Evolutionary conservation across 2,888 invertebrate species (phyloP), one percentile per base, ranked within the genome.

Genomic region (Limenitis camilla): DNA sequence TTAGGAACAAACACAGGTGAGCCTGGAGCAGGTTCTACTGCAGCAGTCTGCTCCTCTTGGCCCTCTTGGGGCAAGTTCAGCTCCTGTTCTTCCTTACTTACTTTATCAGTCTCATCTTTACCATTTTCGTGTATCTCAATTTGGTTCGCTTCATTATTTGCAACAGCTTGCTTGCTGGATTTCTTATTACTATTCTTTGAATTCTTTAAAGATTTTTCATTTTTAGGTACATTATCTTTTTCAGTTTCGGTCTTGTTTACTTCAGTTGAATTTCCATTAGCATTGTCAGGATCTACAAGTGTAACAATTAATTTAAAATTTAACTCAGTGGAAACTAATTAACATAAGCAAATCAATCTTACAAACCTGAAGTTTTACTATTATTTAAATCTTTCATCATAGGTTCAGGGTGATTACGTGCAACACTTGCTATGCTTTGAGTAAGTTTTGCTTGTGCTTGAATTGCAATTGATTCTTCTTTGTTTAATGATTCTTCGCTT

Each of bases 381-480:
- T 82, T 85, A 57, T 85, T 83, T 66, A 82, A 77, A 79, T 86
- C 86, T 78, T 83, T 86, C 84, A 86, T 86, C 64, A 78, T 84
- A 65, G 68, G 61, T 53, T 83, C 82, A 74, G 69, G 71, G 66
- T 69, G 81, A 72, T 73, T 65, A 56, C 80, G 72, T 62, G 76
- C 68, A 60, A 78, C 74, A 68, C 80, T 80, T 60, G 76, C 78
- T 72, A 86, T 72, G 62, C 85, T 81, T 61, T 84, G 83, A 58
- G 84, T 81, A 61, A 86, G 70, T 72, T 86, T 87, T 35, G 73
- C 82, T 71, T 87, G 87, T 27, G 86, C 85, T 71, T 83, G 79
- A 64, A 73, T 83, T 49, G 80, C 80, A 71, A 77, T 78, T 32
- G 76, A 76, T 19, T 68, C 64, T 67, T 76, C 77, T 63, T 68